These are phyloP conservation scores for Pampus argenteus DNA, from an alignment of 2,797 vertebrate genomes.

Conservation along the genomic window DNA sequence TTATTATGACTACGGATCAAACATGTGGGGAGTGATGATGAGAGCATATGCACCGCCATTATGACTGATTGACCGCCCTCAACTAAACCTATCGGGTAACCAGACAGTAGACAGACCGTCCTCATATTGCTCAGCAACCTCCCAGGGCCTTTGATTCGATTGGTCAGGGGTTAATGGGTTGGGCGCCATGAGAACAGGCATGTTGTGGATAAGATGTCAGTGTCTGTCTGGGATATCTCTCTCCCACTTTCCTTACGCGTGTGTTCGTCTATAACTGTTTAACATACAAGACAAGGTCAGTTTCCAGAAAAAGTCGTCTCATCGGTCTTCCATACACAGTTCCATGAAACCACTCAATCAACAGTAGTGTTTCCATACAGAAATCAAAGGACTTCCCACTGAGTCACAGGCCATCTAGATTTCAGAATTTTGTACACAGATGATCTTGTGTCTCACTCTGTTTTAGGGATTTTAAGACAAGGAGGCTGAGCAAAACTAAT, in stretches of 20 bases:
- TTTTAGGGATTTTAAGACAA: constrained; percentile 9
- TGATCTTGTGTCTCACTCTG: constrained; percentile 4
- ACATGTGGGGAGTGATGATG: constrained; percentile 30
- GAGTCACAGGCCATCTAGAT: constrained; percentile 26
- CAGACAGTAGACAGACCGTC: constrained; percentile 65
- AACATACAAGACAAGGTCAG: constrained; percentile 27
- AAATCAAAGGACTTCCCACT: constrained; percentile 35
- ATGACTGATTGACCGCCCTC: constrained; percentile 55
- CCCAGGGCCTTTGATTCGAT: constrained; percentile 59
- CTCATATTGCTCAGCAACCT: constrained; percentile 48
- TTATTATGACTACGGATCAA: constrained; percentile 43
- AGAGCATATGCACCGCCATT: constrained; percentile 36
- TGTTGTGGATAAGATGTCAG: constrained; percentile 75
- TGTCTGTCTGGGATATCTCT: constrained; percentile 65
- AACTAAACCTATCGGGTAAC: constrained; percentile 60
- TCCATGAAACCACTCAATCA: constrained; percentile 30
- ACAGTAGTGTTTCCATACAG: neutral
- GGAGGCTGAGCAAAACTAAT: constrained; percentile 23
- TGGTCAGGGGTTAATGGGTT: constrained; percentile 79
- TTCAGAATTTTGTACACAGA: constrained; percentile 29
- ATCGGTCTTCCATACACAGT: constrained; percentile 22
- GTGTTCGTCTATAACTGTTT: constrained; percentile 12
- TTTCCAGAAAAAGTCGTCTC: constrained; percentile 33
- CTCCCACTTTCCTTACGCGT: constrained; percentile 20
- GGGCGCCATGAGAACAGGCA: constrained; percentile 67